Evolutionary conservation across 2,888 invertebrate genomes (phyloP).

Genomic region (Bruchidius siliquastri): DNA sequence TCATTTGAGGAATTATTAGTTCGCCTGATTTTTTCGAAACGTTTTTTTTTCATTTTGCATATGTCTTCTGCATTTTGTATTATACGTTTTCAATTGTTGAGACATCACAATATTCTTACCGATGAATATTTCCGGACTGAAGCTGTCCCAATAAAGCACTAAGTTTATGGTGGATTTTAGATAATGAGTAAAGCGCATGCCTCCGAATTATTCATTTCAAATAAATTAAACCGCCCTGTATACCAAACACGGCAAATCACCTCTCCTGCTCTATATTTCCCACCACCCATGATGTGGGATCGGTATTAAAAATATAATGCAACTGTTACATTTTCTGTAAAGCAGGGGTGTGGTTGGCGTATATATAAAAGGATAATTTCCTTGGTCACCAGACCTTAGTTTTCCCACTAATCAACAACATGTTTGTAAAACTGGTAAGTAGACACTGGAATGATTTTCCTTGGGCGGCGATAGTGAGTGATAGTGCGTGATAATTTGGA

Average conservation of each 20-base stretch:
- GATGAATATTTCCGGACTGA: too few relatives aligned
- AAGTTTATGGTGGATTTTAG: too few relatives aligned
- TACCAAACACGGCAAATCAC: background rate
- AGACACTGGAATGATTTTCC: constrained; percentile 8
- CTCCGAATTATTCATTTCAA: background rate
- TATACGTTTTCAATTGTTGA: too few relatives aligned
- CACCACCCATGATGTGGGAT: constrained; percentile 42
- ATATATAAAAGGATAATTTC: constrained; percentile 34
- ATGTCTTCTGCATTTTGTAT: too few relatives aligned
- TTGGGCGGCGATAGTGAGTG: constrained; percentile 1
- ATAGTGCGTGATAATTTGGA: constrained; percentile 1
- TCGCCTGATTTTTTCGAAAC: too few relatives aligned
- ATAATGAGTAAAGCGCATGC: background rate
- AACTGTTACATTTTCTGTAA: constrained; percentile 42
- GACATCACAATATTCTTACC: too few relatives aligned
- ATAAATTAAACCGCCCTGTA: background rate
- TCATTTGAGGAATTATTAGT: too few relatives aligned
- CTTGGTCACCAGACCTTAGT: constrained; percentile 18
- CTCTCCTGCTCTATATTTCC: constrained; percentile 30
- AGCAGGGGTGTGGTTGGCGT: constrained; percentile 41
- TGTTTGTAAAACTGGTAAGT: constrained; percentile 49
- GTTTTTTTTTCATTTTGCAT: too few relatives aligned
- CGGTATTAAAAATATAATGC: constrained; percentile 39
- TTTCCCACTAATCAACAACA: constrained; percentile 31
- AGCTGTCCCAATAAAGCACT: too few relatives aligned